phyloP scores from a whole-genome alignment of 35 echinoderm and acorn worm species.

The Heliocidaris erythrogramma region DNA sequence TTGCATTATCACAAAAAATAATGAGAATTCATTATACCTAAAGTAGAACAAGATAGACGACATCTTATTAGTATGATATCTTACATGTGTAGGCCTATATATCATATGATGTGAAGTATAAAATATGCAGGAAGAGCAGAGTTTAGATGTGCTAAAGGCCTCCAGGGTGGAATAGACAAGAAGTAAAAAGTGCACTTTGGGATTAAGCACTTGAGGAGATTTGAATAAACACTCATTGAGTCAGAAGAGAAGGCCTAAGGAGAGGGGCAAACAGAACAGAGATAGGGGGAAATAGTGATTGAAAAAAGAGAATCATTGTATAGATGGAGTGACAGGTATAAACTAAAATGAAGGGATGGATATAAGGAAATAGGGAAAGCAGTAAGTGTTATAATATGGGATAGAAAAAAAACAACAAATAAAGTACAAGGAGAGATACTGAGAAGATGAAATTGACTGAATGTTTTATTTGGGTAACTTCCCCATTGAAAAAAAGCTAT shows the following conservation, averaged over 20 bases:
- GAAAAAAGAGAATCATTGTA: background rate
- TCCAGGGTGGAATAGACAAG: background rate
- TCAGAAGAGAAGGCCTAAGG: background rate
- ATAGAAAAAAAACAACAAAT: no score
- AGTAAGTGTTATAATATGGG: no score
- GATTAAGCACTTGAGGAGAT: background rate
- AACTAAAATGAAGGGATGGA: background rate
- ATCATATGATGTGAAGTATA: background rate
- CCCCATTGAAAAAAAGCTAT: no score
- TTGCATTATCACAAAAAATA: no score
- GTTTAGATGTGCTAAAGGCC: background rate
- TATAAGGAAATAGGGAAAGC: background rate
- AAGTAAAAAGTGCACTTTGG: conserved; percentile 11
- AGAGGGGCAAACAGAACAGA: background rate
- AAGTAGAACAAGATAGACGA: no score
- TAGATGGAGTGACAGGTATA: background rate
- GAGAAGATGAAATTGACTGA: background rate
- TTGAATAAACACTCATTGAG: conserved; percentile 11
- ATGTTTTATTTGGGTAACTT: background rate
- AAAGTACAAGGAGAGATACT: background rate
- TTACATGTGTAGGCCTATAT: background rate
- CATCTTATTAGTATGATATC: no score
- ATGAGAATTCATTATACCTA: no score
- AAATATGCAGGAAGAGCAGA: background rate
- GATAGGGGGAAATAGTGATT: background rate